A percentile compares a stretch with the other conserved stretches of the same genome.
Conservation (phyloP, 2,113 vertebrate species). For the Zootoca vivipara region DNA sequence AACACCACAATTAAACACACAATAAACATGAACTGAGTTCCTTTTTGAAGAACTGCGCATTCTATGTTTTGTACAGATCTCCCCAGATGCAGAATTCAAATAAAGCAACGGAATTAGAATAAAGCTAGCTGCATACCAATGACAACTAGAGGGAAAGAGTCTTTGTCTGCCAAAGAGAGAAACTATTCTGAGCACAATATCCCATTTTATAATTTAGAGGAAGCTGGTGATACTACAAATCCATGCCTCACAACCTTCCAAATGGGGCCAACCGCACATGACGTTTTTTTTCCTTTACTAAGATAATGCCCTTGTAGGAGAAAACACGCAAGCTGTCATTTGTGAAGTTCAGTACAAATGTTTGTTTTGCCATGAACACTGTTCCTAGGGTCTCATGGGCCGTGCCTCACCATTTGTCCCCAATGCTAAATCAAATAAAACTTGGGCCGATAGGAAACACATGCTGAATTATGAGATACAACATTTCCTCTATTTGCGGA, state of each 20-base stretch:
- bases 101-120: slow-evolving; percentile 19
- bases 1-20: not conserved
- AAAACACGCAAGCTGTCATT: not conserved
- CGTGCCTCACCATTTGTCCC: not conserved
- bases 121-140: slow-evolving; percentile 19
- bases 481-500: not conserved
- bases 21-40: not conserved
- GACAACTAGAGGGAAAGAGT: slow-evolving; percentile 42
- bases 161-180: slow-evolving; percentile 50
- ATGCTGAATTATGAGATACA: not conserved
- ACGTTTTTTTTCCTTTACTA: not conserved
- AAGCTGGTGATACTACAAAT: too few relatives aligned
- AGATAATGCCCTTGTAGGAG: not conserved
- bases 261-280: not conserved
- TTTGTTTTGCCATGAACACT: not conserved
- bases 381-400: not conserved
- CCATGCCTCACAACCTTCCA: not conserved
- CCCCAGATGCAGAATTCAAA: slow-evolving; percentile 54
- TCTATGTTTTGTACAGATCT: slow-evolving; percentile 37
- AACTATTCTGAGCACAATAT: slow-evolving; percentile 34
- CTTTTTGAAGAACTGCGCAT: slow-evolving; percentile 18
- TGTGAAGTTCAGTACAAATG: not conserved
- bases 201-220: not conserved
- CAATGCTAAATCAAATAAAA: not conserved
- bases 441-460: not conserved